Conservation (phyloP, 1,140 invertebrate genomes). For the Sitobion miscanthi region DNA sequence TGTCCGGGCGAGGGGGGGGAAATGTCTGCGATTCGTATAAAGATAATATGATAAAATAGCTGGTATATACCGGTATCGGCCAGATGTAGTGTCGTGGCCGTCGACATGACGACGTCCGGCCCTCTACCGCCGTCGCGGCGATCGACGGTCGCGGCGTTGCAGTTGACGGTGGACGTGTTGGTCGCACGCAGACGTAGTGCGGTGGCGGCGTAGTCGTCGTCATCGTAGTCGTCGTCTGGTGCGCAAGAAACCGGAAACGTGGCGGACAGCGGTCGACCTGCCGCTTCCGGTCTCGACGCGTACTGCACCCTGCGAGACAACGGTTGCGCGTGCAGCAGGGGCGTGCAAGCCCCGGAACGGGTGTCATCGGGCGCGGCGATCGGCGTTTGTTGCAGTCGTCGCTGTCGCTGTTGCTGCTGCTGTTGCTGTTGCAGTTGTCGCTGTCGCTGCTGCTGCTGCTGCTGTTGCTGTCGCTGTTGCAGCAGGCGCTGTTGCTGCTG, state of each 20-base stretch:
- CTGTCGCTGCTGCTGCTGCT: background rate
- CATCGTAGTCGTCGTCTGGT: background rate
- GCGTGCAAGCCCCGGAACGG: background rate
- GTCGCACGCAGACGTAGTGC: background rate
- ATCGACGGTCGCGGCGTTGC: background rate
- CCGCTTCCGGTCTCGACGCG: background rate
- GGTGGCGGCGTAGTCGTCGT: background rate
- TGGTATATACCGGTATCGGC: background rate
- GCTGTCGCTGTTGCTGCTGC: background rate
- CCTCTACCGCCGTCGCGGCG: background rate
- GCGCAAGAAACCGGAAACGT: background rate
- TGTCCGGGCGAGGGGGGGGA: too few species aligned
- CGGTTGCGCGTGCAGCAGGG: background rate
- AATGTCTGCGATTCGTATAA: too few species aligned
- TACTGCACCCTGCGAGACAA: background rate
- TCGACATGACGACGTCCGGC: conserved; percentile 26
- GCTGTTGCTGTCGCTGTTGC: background rate
- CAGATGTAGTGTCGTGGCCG: background rate
- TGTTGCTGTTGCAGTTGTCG: background rate
- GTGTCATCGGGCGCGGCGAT: background rate
- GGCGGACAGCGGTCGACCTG: background rate
- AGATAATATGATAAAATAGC: background rate
- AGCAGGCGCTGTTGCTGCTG: background rate
- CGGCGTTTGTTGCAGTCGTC: background rate
- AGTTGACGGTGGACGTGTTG: background rate